phyloP scores from a whole-genome alignment of 2,113 vertebrate genomes.

The Neogobius melanostomus region DNA sequence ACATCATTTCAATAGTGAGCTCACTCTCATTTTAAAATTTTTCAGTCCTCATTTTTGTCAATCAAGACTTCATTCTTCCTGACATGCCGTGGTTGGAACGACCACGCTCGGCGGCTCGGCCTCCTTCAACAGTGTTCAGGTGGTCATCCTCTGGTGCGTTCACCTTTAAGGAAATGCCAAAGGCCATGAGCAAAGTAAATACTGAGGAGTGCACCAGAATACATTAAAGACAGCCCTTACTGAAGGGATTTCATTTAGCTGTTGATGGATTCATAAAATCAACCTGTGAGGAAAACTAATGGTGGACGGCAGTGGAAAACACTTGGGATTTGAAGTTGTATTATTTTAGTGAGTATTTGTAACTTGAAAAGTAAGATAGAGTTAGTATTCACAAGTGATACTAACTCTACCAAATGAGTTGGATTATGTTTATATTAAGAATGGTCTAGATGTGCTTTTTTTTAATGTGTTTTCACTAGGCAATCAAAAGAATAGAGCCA shows the following conservation, averaged over 20 bases:
- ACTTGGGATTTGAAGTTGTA: neutral
- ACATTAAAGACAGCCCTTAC: constrained; percentile 52
- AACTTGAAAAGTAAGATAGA: too few relatives aligned
- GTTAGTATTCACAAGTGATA: too few relatives aligned
- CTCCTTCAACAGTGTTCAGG: neutral
- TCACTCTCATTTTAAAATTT: neutral
- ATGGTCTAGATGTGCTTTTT: too few relatives aligned
- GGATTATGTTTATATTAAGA: too few relatives aligned
- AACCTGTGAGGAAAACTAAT: neutral
- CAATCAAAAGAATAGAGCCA: too few relatives aligned
- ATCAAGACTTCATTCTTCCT: constrained; percentile 5
- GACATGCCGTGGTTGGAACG: too few relatives aligned
- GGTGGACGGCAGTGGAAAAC: neutral
- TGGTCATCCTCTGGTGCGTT: constrained; percentile 44
- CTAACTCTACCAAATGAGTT: too few relatives aligned
- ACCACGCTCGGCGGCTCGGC: too few relatives aligned
- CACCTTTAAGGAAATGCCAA: constrained; percentile 65
- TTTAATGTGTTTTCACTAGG: too few relatives aligned
- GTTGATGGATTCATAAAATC: constrained; percentile 12
- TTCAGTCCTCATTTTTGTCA: neutral
- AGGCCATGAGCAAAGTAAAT: constrained; percentile 62
- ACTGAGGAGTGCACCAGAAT: constrained; percentile 70
- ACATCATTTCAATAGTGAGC: neutral
- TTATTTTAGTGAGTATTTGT: too few relatives aligned
- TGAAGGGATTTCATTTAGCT: constrained; percentile 44